Evolutionary conservation across 1,140 invertebrate species (phyloP), one percentile per base, ranked within the genome.

Genomic region (Coelopa frigida): DNA sequence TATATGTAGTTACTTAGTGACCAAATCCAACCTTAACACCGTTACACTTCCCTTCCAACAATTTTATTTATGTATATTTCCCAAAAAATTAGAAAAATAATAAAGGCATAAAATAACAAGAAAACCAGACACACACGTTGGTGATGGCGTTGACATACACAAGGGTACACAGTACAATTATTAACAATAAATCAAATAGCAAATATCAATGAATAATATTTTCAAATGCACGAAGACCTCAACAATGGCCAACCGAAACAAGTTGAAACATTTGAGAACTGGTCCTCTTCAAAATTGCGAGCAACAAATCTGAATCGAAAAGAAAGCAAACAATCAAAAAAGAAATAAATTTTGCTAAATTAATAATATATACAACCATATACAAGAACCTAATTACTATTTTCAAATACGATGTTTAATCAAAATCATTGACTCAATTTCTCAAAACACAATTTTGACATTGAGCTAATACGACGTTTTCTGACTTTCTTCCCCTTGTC

Each of bases 381-480:
- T 37, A 46, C 20, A 23, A 27, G 32, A 35, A 43, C 24, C 36
- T 47, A 38, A 48, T 20, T 20, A 40, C n/a, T n/a, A n/a, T n/a
- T n/a, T n/a, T n/a, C n/a, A 39, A 39, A 26, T 41, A 29, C 5
- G 15, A 27, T 27, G 20, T 31, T 31, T 29, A 27, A 14, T 27
- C 23, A 18, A 42, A 42, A 42, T 42, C 32, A 17, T n/a, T n/a
- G n/a, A n/a, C n/a, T 22, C 40, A 42, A 29, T 8, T n/a, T 27
- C 40, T 24, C 40, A 29, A 29, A 46, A 46, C 14, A 38, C 24
- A 21, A 35, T 29, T 37, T 38, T 23, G 38, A 44, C 27, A 36
- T 43, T 68, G 64, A 64, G 61, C 64, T 68, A 68, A 68, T 68
- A 54, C 64, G 61, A 58, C 64, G 64, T 68, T 65, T 68, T 68